Conservation (phyloP, 2,797 vertebrate species). For the Sciurus vulgaris region DNA sequence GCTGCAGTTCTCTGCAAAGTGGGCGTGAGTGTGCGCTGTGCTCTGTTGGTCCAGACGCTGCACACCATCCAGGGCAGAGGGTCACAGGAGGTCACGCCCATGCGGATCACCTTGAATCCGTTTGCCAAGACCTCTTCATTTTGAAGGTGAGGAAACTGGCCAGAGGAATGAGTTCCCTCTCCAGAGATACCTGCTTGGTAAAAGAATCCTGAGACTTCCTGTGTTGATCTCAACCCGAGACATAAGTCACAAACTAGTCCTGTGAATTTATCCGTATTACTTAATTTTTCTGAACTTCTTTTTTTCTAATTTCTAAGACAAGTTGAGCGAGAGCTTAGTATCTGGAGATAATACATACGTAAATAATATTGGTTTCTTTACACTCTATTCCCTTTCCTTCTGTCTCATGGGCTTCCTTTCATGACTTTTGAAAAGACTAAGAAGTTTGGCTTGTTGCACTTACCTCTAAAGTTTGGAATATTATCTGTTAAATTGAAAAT, state of each 20-base stretch:
- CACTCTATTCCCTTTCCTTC: neutral
- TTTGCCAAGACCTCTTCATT: neutral
- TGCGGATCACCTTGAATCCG: neutral
- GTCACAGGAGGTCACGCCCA: neutral
- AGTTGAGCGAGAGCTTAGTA: neutral
- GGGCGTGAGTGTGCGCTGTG: neutral
- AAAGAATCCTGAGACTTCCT: neutral
- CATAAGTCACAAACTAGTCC: neutral
- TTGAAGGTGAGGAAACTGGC: neutral
- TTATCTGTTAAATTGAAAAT: constrained; percentile 40
- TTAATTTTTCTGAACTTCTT: neutral
- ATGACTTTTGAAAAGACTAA: neutral
- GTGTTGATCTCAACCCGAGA: neutral
- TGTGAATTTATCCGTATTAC: neutral
- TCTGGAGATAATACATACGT: neutral
- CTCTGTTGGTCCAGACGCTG: neutral
- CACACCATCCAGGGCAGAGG: neutral
- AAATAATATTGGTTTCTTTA: neutral
- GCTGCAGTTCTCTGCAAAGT: neutral
- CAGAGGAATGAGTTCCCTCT: neutral
- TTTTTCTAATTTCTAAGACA: constrained; percentile 36
- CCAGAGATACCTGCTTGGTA: neutral
- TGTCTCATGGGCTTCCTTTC: neutral
- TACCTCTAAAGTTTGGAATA: neutral
- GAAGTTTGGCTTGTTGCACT: neutral